A percentile compares a stretch with the other conserved stretches of the same genome.
These are phyloP conservation scores for Enteromius radiatus DNA, from an alignment of 2,797 vertebrate genomes.

Conservation along the genomic window DNA sequence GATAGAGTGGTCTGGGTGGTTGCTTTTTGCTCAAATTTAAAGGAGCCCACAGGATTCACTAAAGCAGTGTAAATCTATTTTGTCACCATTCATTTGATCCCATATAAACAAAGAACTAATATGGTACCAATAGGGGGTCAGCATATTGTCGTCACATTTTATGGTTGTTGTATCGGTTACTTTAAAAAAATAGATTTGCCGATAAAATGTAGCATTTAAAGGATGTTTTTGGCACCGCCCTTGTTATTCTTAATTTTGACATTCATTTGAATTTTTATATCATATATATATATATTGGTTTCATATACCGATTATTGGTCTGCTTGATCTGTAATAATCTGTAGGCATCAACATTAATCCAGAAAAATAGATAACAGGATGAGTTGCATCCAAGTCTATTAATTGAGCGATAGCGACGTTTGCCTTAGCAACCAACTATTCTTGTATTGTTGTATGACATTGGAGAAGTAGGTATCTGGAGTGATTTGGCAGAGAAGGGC, in stretches of 20 bases:
- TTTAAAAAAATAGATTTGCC: not conserved
- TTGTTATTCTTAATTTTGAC: not conserved
- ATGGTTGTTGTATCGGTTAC: not conserved
- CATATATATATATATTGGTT: not conserved
- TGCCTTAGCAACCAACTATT: conserved; percentile 37
- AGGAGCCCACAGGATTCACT: not conserved
- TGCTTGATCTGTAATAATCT: not conserved
- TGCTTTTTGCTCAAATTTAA: not conserved
- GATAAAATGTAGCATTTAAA: not conserved
- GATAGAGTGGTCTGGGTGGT: not conserved
- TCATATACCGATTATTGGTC: not conserved
- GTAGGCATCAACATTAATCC: not conserved
- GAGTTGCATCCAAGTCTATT: not conserved
- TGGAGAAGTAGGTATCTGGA: conserved; percentile 65
- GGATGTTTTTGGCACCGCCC: not conserved
- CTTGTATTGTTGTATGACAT: conserved; percentile 44
- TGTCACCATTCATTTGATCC: not conserved
- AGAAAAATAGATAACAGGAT: not conserved
- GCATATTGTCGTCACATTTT: not conserved
- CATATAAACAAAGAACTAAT: not conserved
- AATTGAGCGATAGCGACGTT: not conserved
- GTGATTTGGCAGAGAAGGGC: conserved; percentile 62
- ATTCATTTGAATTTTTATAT: not conserved
- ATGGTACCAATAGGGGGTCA: not conserved
- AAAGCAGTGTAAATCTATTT: not conserved